Conservation (phyloP, 1,140 invertebrate species). For the Drosophila eugracilis region DNA sequence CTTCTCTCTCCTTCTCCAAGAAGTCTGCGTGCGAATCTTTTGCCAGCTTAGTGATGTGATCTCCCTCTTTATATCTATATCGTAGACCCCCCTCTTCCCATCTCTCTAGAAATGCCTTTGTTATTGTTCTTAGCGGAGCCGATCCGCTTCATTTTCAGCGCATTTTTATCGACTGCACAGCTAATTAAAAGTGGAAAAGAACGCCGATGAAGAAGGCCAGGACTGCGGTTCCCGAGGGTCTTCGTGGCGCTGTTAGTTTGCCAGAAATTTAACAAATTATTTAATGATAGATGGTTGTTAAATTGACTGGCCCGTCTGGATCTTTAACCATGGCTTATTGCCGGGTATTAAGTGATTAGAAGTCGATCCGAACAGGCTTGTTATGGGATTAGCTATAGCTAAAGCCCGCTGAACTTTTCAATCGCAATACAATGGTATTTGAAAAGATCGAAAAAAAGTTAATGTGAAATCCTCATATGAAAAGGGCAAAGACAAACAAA, state of each 20-base stretch:
- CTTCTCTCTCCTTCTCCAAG: constrained; percentile 2
- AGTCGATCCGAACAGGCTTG: constrained; percentile 26
- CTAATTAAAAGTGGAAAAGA: constrained; percentile 74
- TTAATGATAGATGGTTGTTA: constrained; percentile 80
- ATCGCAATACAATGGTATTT: constrained; percentile 19
- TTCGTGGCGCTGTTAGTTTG: constrained; percentile 66
- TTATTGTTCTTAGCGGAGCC: constrained; percentile 37
- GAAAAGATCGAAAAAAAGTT: constrained; percentile 24
- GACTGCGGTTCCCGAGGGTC: constrained; percentile 44
- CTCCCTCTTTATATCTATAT: not conserved
- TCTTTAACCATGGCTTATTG: constrained; percentile 47
- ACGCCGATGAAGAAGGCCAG: constrained; percentile 37
- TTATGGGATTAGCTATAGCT: constrained; percentile 31
- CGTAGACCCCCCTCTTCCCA: constrained; percentile 5
- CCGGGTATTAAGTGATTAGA: constrained; percentile 77
- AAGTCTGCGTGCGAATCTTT: constrained; percentile 72
- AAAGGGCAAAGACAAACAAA: constrained; percentile 31
- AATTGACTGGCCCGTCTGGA: constrained; percentile 60
- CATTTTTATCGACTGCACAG: constrained; percentile 79
- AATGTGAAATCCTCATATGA: constrained; percentile 15
- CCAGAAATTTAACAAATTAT: constrained; percentile 78
- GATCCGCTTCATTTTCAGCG: constrained; percentile 66
- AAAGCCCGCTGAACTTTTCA: constrained; percentile 29
- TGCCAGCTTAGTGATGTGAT: constrained; percentile 28
- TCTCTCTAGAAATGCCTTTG: constrained; percentile 9